Evolutionary conservation across 2,888 invertebrate genomes (phyloP), one percentile per base, ranked within the genome.

Genomic region (Dryobotodes eremita): DNA sequence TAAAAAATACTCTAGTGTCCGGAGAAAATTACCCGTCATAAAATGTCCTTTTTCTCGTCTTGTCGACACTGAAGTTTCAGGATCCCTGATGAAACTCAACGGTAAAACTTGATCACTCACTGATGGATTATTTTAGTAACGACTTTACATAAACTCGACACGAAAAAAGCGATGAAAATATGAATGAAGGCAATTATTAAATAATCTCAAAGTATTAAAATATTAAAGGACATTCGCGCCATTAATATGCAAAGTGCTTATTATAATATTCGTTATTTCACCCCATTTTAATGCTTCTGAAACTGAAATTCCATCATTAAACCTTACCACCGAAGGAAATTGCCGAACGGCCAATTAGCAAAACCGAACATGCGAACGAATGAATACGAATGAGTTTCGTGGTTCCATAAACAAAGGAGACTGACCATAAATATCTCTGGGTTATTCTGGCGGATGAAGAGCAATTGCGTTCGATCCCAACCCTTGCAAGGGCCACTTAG

Each of bases 401-500:
- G 36, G 31, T 86, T 71, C 75, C 71, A 78, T 66, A 86, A 53
- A 80, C 64, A 65, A 64, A 36, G 36, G 5, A 50, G 48, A 26
- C 36, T 57, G 26, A 23, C 62, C 31, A 68, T 77, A 80, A 76
- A 85, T 79, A 87, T 77, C 77, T 70, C 17, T 10, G 66, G 48
- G 70, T 68, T 80, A 75, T 80, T 76, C 71, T 76, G 69, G 74
- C 42, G 31, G 64, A 62, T 15, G 46, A 31, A 77, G 68, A 85
- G 77, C 79, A 77, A 88, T 88, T 77, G 81, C 70, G 31, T 80
- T 71, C 71, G 55, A 71, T 71, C 15, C 64, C 55, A 83, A 80
- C 83, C 83, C 79, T 77, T 71, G 69, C 36, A 75, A 79, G 79
- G 77, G 68, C 78, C 88, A 87, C 84, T 88, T 87, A 80, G 72